Percentiles rank a stretch among this genome's conserved stretches.
These are phyloP conservation scores for Lepus americanus DNA, from an alignment of 2,113 vertebrate species.

Conservation along the genomic window DNA sequence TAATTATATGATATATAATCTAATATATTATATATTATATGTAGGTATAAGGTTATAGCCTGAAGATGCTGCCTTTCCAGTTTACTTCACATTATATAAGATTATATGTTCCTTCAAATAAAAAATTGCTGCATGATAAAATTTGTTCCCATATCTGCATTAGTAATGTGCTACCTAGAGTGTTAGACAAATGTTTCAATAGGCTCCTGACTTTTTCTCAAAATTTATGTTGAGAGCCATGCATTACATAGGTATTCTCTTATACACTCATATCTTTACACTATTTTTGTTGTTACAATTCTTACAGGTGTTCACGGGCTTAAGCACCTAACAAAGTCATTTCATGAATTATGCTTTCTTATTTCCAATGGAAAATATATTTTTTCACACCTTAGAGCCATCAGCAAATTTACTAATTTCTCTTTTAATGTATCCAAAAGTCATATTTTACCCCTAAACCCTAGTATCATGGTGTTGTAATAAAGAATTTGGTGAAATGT, in stretches of 20 bases:
- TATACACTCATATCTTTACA: neutral
- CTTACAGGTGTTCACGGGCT: neutral
- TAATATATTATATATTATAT: too few relatives aligned
- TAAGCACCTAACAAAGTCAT: neutral
- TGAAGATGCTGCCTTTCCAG: conserved; percentile 23
- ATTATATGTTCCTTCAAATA: conserved; percentile 17
- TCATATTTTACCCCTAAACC: neutral
- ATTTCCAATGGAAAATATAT: neutral
- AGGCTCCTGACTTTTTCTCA: neutral
- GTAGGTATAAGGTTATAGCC: neutral
- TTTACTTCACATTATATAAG: conserved; percentile 47
- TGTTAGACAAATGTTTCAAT: neutral
- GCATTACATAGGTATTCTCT: neutral
- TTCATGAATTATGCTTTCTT: neutral
- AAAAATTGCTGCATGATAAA: neutral
- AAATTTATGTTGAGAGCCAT: neutral
- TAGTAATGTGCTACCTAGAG: neutral
- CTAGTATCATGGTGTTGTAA: neutral
- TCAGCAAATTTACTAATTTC: neutral
- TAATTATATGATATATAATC: too few relatives aligned
- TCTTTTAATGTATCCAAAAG: neutral
- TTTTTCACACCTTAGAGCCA: neutral
- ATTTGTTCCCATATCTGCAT: neutral
- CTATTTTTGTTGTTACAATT: neutral
- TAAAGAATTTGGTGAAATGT: conserved; percentile 3